Base-by-base conservation (phyloP, 2,113 vertebrate species). In the Acanthochromis polyacanthus region DNA sequence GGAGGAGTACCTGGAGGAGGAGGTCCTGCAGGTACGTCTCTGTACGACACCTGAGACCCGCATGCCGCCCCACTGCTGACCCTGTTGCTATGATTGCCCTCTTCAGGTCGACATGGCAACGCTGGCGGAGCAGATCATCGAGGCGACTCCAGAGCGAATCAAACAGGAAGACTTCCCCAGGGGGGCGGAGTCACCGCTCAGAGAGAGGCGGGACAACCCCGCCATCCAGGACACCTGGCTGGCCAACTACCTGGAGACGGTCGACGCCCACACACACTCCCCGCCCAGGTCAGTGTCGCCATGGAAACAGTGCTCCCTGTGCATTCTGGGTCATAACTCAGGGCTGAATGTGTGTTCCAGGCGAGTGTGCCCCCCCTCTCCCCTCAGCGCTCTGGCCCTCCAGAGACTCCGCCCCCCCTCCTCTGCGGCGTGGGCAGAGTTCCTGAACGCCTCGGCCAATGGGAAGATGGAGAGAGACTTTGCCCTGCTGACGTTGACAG, bases 91-190 rank as follows among this genome's bases (percentile, higher is more conserved):
- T 71, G 68, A 56, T 48, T 43, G 74, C 62, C 22, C 0, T 95
- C 65, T 97, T 96, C 52, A 97, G 98, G 97, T 96, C 32, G 98
- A 98, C 88, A 99, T 99, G 98, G 98, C 99, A 96, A 98, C 96
- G 58, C 93, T 99, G 93, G 97, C 98, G 0, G 98, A 99, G 81
- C 98, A 99, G 93, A 99, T 99, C 61, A 99, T 99, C 6, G 97
- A 99, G 89, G 98, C 97, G 38, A 99, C 97, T 0, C 98, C 98
- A 8, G 98, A 99, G 78, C 95, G 97, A 75, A 99, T 99, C 93
- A 99, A 99, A 92, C 95, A 95, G 90, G 98, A 99, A 93, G 97
- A 94, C 91, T 99, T 98, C 86, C 94, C 94, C 63, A 59, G 71
- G 40, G n/a, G 87, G 22, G 88, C 89, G 2, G 96, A 96, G 84